A percentile compares a stretch with the other conserved stretches of the same genome.
These are phyloP conservation scores for Andrena bucephala DNA, from an alignment of 2,888 invertebrate species.

Conservation along the genomic window DNA sequence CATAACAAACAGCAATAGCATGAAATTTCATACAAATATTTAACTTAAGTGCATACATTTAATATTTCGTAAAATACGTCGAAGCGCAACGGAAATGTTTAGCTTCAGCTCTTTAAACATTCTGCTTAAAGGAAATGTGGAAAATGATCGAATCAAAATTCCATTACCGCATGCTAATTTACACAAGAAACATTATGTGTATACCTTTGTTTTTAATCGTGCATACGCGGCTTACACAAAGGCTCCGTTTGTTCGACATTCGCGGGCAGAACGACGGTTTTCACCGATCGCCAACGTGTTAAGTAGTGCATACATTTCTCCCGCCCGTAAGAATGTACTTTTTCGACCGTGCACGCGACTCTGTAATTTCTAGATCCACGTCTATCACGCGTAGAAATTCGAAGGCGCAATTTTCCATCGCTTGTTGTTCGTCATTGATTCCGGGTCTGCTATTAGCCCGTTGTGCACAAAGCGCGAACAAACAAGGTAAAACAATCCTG, in stretches of 20 bases:
- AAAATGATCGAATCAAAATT: too few species aligned
- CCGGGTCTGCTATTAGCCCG: constrained; percentile 4
- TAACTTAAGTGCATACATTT: too few species aligned
- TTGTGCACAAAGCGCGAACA: constrained; percentile 13
- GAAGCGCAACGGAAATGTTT: too few species aligned
- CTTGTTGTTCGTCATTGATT: constrained; percentile 22
- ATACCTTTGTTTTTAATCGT: not conserved
- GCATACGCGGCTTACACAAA: too few species aligned
- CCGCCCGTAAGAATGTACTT: constrained; percentile 43
- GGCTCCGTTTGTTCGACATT: constrained; percentile 24
- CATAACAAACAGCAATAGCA: too few species aligned
- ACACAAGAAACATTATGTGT: too few species aligned
- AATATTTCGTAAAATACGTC: too few species aligned
- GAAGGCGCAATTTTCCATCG: constrained; percentile 41
- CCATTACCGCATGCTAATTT: too few species aligned
- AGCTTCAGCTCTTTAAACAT: too few species aligned
- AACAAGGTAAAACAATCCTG: constrained; percentile 21
- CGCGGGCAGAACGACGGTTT: constrained; percentile 33
- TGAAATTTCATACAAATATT: too few species aligned
- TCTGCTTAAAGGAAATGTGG: too few species aligned
- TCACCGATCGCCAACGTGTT: constrained; percentile 53
- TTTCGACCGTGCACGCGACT: constrained; percentile 26
- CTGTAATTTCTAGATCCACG: constrained; percentile 51
- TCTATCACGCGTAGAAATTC: constrained; percentile 40
- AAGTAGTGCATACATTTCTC: constrained; percentile 49